Evolutionary conservation across 2,113 vertebrate genomes (phyloP), one percentile per base, ranked within the genome.

Genomic region (Poicephalus meyeri): DNA sequence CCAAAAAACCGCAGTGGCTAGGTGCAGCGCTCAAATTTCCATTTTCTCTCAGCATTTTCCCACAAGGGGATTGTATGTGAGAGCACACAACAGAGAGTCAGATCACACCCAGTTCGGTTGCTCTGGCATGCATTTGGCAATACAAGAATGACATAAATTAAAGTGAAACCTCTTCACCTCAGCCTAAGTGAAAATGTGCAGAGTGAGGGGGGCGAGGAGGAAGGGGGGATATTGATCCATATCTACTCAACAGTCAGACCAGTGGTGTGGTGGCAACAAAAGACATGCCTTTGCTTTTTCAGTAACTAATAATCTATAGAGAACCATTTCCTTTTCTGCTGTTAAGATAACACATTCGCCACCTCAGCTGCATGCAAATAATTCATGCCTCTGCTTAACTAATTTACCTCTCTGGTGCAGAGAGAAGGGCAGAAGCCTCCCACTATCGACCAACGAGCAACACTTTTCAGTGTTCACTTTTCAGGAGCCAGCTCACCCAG

Each of bases 1-100:
- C 88, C 3, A 61, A 60, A 66, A 95, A 96, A 86, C 95, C 86
- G 84, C 94, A 76, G 86, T 85, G 93, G 80, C 73, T 79, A 81
- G 93, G 37, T 92, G 73, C 77, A 93, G 52, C 82, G 46, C 88
- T 95, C 74, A 91, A 79, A 96, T 96, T 96, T 96, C 96, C 84
- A 96, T 96, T 96, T 96, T 97, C 95, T 96, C 88, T 96, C 77
- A 86, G 92, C 86, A 55, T 93, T 95, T 96, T 97, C 96, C 96
- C 96, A 96, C 93, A 66, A 95, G 95, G 92, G 95, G 83, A 92
- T 87, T 46, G 94, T 84, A 89, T 94, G 89, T 93, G 88, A 96
- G 95, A 96, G 94, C 73, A 63, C 70, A 92, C 39, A 93, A 61
- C 78, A 85, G 93, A 95, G 44, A 97, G 92, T 94, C 93, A 96